Evolutionary conservation across 2,113 vertebrate species (phyloP), one percentile per base, ranked within the genome.

Genomic region (Poeciliopsis retropinna): DNA sequence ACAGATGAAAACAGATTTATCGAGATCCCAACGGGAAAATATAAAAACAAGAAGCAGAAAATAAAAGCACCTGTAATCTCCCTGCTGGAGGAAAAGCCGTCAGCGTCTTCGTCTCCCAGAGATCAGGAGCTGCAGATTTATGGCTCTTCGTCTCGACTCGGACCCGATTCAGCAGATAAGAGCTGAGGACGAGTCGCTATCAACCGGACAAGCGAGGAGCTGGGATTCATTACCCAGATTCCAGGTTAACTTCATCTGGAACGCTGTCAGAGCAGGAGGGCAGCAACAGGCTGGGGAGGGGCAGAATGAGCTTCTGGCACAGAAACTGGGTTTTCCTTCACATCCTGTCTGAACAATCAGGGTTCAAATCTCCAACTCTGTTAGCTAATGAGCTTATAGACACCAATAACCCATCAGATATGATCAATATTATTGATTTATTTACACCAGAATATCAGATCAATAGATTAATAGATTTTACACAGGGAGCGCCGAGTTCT

Each of bases 141-240:
- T 85, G 76, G 65, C 82, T 86, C 76, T 72, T 66, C n/a, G 75
- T 76, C 74, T 73, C 9, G 67, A 76, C 34, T 64, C 47, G 75
- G 82, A 63, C 79, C 81, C 76, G 86, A 92, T 88, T 76, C 83
- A 74, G 88, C 81, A 82, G 89, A 88, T 92, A 86, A 87, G 86
- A 82, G 86, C 80, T 64, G 82, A 82, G 83, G 76, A 73, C 85
- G 80, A 83, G 82, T 64, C 14, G 72, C 84, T 89, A 85, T 89
- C 87, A 81, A 75, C 34, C 17, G 78, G 86, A 83, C 84, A 70
- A 84, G 64, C 74, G 47, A 79, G 74, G 81, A 65, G 79, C 70
- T 41, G 28, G 90, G 88, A 91, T 91, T 88, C 83, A 91, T 91
- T 74, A 77, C 83, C 73, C 57, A 73, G 41, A 84, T 75, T 54